Evolutionary conservation across 2,888 invertebrate species (phyloP), one percentile per base, ranked within the genome.

Genomic region (Caenorhabditis sp.): DNA sequence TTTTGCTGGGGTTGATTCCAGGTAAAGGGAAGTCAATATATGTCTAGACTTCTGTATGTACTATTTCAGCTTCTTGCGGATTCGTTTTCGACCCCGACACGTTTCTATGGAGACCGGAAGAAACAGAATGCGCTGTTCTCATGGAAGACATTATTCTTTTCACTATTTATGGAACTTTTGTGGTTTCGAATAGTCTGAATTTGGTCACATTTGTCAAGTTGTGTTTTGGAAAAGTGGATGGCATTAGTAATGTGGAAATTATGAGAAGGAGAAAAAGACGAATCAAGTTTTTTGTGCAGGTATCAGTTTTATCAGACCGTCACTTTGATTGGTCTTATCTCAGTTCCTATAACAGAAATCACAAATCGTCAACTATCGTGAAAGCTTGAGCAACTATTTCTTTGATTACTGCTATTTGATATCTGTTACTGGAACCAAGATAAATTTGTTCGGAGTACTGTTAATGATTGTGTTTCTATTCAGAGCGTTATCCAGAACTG

Each of bases 41-140:
- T 47, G 14, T 19, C 19, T 19, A 47, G 19, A n/a, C 47, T 59
- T 35, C 19, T 16, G 7, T 10, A 58, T 22, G 12, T 22, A 10
- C 22, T 3, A 54, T n/a, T 72, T 72, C 54, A 64, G 80, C 4
- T 6, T 31, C 58, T 16, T 73, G 72, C 16, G 80, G 80, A 3
- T 73, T 72, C 19, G 66, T 80, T 10, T 80, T 64, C 66, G 80
- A 80, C 31, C 80, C 80, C 5, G 58, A 70, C 2, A 49, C 41
- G 1, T 70, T 47, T 28, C 28, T 66, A 5, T 80, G 80, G 80
- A 44, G 51, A 49, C 72, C 80, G 1, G 80, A 66, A 59, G 49
- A 26, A 8, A 66, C 66, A 10, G 47, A 44, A 7, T 72, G 80
- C 22, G 72, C 72, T 1, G 16, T 49, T 38, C 16, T 19, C 3